Evolutionary conservation across 2,797 vertebrate species (phyloP), one percentile per base, ranked within the genome.

Genomic region (Sorex maritimensis): DNA sequence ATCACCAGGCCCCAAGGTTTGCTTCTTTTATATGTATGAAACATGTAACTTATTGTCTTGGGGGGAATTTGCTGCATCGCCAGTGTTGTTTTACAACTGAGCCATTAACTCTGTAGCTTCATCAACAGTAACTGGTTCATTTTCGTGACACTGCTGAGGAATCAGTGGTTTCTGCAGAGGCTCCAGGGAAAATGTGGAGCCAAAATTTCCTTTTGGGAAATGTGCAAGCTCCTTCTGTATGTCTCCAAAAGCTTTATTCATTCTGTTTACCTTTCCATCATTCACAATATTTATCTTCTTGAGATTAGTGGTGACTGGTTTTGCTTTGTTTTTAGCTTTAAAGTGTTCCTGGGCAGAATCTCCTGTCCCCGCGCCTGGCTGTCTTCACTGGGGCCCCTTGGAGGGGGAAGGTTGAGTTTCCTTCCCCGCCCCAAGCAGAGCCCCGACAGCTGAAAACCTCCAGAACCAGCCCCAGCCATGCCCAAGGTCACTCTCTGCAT

Each of bases 201-300:
- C 34, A 34, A 34, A 34, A 34, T 34, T 34, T 34, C 97, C 94
- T 98, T 98, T 99, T 6, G 99, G 99, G 83, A 99, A 41, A 23
- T 98, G 98, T 30, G 90, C 98, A 17, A 99, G 97, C 78, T 99
- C 99, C 95, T 98, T 98, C 97, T 99, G 99, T 92, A 99, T 98
- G 91, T 99, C 97, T 79, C 98, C 96, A 97, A 99, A 99, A 81
- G 98, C 98, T 95, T 98, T 98, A 96, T 99, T 99, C 93, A 99
- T 94, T 94, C 97, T 98, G 34, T 97, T 98, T 92, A 99, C 98
- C 95, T 99, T 99, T 95, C 99, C 99, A 34, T 98, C 98, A 95
- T 99, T 99, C 95, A 97, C 95, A 6, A 98, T 98, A 49, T 98
- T 99, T 96, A 99, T 99, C 99, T 99, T 97, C 97, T 99, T 99